These are phyloP conservation scores for Hycleus phaleratus DNA, from an alignment of 1,140 invertebrate genomes.

Conservation along the genomic window DNA sequence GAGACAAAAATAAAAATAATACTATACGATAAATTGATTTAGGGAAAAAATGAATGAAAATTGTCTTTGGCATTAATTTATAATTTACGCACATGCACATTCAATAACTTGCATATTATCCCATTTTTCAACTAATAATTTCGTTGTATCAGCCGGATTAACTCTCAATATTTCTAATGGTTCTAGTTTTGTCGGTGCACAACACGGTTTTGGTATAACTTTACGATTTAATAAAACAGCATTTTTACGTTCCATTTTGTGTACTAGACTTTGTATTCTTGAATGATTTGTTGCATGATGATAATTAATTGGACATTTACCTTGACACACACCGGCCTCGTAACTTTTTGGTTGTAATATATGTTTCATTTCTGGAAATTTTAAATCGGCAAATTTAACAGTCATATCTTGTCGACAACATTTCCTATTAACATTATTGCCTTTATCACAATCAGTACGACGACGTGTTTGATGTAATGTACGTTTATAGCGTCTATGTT, in stretches of 20 bases:
- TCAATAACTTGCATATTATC: constrained; percentile 64
- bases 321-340: constrained; percentile 65
- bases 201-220: constrained; percentile 55
- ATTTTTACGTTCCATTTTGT: constrained; percentile 46
- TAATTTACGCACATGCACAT: constrained; percentile 60
- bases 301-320: constrained; percentile 59
- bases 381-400: constrained; percentile 58
- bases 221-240: constrained; percentile 16
- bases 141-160: constrained; percentile 53
- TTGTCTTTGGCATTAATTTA: constrained; percentile 6
- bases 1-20: background rate
- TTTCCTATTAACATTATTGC: constrained; percentile 44
- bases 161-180: constrained; percentile 60
- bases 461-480: constrained; percentile 36
- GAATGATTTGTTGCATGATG: constrained; percentile 67
- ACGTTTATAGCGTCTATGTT: constrained; percentile 22
- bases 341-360: constrained; percentile 63
- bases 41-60: constrained; percentile 1
- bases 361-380: constrained; percentile 49
- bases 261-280: constrained; percentile 60
- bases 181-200: constrained; percentile 60
- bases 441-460: constrained; percentile 44
- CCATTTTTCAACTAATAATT: constrained; percentile 62
- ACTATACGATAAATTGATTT: background rate
- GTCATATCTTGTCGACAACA: constrained; percentile 61